Conservation (phyloP, 2,797 vertebrate species). For the Loris lydekkerianus region DNA sequence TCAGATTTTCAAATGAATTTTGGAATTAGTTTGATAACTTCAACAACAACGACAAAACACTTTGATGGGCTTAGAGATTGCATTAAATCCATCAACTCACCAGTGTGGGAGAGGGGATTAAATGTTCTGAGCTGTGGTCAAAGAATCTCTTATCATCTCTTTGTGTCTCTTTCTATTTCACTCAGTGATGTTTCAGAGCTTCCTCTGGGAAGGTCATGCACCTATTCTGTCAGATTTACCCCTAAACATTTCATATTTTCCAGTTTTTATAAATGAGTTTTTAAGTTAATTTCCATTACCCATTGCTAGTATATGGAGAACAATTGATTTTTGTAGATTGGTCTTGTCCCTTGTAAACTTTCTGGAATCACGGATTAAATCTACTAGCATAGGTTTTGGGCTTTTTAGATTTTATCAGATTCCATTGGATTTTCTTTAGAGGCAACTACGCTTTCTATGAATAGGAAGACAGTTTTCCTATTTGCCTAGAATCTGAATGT, state of each 20-base stretch:
- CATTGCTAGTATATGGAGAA: background rate
- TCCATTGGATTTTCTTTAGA: background rate
- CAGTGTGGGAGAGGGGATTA: background rate
- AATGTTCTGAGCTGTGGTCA: background rate
- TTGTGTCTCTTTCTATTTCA: background rate
- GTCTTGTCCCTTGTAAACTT: background rate
- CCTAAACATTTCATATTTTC: background rate
- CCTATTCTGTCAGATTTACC: background rate
- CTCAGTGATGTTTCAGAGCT: background rate
- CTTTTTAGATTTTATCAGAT: background rate
- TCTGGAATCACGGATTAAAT: background rate
- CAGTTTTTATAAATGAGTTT: background rate
- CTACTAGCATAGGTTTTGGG: background rate
- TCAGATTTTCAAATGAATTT: background rate
- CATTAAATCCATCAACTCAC: background rate
- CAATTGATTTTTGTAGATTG: background rate
- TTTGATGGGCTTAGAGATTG: background rate
- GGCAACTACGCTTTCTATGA: background rate
- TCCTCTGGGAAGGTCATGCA: background rate
- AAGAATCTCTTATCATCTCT: background rate
- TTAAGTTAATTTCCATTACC: background rate
- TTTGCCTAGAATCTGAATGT: background rate
- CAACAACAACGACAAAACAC: background rate
- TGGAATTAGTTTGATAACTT: background rate
- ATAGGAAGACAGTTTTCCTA: background rate